phyloP scores from a whole-genome alignment of 1,140 invertebrate genomes.

The Frieseomelitta varia region DNA sequence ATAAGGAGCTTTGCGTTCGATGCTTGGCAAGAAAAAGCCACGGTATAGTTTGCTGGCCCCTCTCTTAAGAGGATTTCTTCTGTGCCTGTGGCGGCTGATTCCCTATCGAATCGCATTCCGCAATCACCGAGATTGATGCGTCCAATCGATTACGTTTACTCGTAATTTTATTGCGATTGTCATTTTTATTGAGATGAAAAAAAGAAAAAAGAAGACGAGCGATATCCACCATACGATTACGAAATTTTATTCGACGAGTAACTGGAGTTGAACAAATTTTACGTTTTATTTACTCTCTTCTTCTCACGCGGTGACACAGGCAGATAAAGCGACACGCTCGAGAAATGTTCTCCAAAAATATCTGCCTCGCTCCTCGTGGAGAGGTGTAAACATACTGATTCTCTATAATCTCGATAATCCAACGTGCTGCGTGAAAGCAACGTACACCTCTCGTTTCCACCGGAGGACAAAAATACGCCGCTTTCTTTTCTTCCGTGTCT shows the following conservation, averaged over 20 bases:
- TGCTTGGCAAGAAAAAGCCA: background rate
- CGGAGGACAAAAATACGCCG: slow-evolving; percentile 15
- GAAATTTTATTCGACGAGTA: no score
- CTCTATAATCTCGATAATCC: slow-evolving; percentile 63
- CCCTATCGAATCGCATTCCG: background rate
- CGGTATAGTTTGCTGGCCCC: background rate
- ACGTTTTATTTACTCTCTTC: background rate
- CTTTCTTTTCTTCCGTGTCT: background rate
- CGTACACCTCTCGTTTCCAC: slow-evolving; percentile 10
- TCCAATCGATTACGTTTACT: background rate
- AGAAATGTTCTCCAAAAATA: slow-evolving; percentile 52
- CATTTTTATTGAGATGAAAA: background rate
- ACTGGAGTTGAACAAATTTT: background rate
- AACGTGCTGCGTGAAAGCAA: slow-evolving; percentile 27
- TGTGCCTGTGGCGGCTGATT: background rate
- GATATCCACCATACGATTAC: no score
- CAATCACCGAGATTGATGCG: background rate
- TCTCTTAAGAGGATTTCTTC: slow-evolving; percentile 18
- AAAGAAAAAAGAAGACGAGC: background rate
- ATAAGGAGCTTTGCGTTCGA: slow-evolving; percentile 13
- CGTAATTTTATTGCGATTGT: background rate
- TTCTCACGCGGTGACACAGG: background rate
- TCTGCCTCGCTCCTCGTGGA: slow-evolving; percentile 8
- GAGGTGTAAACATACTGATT: slow-evolving; percentile 32
- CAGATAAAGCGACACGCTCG: background rate